These are phyloP conservation scores for Psix sp. DNA, from an alignment of 1,140 invertebrate genomes.

Conservation along the genomic window DNA sequence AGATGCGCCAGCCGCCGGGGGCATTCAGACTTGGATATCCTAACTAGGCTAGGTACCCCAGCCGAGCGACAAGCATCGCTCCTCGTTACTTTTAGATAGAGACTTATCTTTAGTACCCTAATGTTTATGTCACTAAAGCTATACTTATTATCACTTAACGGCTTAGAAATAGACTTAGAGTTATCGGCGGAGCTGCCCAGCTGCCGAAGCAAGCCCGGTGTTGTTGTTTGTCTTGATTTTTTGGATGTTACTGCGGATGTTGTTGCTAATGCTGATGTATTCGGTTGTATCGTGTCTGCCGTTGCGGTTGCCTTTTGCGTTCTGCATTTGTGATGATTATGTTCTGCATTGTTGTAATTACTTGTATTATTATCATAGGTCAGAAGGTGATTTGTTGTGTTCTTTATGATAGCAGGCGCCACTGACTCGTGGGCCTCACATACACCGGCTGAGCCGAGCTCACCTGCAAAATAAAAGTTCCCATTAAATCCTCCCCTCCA, in stretches of 20 bases:
- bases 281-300: conserved; percentile 65
- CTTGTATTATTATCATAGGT: conserved; percentile 76
- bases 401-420: conserved; percentile 75
- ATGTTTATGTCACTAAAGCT: conserved; percentile 77
- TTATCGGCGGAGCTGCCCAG: conserved; percentile 76
- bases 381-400: conserved; percentile 76
- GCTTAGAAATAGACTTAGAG: conserved; percentile 78
- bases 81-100: conserved; percentile 69
- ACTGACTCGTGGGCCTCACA: conserved; percentile 75
- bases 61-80: conserved; percentile 68
- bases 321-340: conserved; percentile 78
- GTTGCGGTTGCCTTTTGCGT: conserved; percentile 64
- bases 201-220: conserved; percentile 73
- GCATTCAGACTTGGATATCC: conserved; percentile 78
- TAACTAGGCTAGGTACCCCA: conserved; percentile 78
- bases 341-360: conserved; percentile 76
- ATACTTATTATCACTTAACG: conserved; percentile 78
- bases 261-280: conserved; percentile 41
- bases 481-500: no score
- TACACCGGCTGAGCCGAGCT: conserved; percentile 75
- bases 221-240: conserved; percentile 64
- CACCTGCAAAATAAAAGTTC: conserved; percentile 66
- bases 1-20: conserved; percentile 73
- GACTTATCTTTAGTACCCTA: conserved; percentile 77
- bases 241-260: conserved; percentile 44